Evolutionary conservation across 2,888 invertebrate species (phyloP).

Genomic region (Cheilosia grossa): DNA sequence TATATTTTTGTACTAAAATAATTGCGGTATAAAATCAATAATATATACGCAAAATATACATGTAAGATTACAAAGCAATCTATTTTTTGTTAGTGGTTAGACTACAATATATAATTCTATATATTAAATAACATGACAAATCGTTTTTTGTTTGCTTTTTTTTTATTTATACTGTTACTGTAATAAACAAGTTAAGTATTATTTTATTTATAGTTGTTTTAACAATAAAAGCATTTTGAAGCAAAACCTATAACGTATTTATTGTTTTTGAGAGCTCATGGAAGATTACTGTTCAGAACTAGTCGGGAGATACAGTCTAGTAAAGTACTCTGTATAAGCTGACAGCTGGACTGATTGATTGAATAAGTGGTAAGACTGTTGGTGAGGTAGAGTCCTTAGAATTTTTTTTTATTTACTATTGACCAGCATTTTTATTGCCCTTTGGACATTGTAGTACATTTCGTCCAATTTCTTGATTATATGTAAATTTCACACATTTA

Average conservation of each 20-base stretch:
- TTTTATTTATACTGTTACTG: constrained; percentile 72
- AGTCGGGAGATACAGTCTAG: too few relatives aligned
- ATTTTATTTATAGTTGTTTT: constrained; percentile 74
- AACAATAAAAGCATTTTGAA: constrained; percentile 64
- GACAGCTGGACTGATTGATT: too few relatives aligned
- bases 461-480: too few relatives aligned
- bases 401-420: too few relatives aligned
- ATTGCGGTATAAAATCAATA: constrained; percentile 43
- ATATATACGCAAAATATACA: constrained; percentile 15
- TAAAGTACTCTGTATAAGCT: too few relatives aligned
- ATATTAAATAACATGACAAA: constrained; percentile 67
- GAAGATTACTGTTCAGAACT: too few relatives aligned
- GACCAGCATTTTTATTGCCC: too few relatives aligned
- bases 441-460: too few relatives aligned
- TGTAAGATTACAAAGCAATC: constrained; percentile 51
- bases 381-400: too few relatives aligned
- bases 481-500: too few relatives aligned
- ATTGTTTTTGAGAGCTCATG: background rate
- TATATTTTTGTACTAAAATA: constrained; percentile 73
- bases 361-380: too few relatives aligned
- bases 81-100: constrained; percentile 57
- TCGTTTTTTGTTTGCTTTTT: constrained; percentile 62
- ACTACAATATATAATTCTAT: constrained; percentile 36
- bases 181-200: constrained; percentile 72
- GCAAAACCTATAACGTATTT: background rate